Evolutionary conservation across 2,888 invertebrate genomes (phyloP), one percentile per base, ranked within the genome.

Genomic region (Pterostichus madidus): DNA sequence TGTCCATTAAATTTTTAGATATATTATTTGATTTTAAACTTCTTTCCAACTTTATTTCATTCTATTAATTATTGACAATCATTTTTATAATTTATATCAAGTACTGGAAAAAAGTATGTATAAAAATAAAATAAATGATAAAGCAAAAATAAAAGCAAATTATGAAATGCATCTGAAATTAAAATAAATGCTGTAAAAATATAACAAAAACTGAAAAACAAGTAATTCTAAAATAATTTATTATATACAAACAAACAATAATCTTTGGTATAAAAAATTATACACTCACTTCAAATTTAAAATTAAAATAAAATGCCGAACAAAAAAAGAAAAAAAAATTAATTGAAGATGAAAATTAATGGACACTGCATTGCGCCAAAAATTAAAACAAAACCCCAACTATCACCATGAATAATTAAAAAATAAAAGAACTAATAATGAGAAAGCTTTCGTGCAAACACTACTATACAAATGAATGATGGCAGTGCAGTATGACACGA

Each of bases 321-420:
- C 24, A 24, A 13, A 46, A 73, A 31, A 71, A 24, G 73, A 6
- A 73, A n/a, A 49, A 3, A 73, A 73, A 73, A 75, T 75, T 75
- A 75, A 52, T 52, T 15, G 46, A 75, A 75, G 32, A 73, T 73
- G 73, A 73, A 75, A 75, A 75, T 75, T 75, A 75, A 52, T 75
- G 75, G 52, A 75, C 73, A 73, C 73, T 32, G 35, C 31, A 49
- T 59, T 59, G 64, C 64, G 32, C n/a, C 10, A 64, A 59, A 11
- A 53, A 17, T 53, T 5, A 53, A 17, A 53, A 53, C 15, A 59
- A n/a, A 64, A 6, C 13, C 64, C 64, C 64, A 59, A 24, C 59
- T 31, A 59, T 59, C 31, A 59, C 59, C 59, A 59, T 59, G 59
- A 59, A 35, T 64, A 64, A 61, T n/a, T 64, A 35, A 64, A 35